These are phyloP conservation scores for Agraylea sexmaculata DNA, from an alignment of 1,140 invertebrate species.

Conservation along the genomic window DNA sequence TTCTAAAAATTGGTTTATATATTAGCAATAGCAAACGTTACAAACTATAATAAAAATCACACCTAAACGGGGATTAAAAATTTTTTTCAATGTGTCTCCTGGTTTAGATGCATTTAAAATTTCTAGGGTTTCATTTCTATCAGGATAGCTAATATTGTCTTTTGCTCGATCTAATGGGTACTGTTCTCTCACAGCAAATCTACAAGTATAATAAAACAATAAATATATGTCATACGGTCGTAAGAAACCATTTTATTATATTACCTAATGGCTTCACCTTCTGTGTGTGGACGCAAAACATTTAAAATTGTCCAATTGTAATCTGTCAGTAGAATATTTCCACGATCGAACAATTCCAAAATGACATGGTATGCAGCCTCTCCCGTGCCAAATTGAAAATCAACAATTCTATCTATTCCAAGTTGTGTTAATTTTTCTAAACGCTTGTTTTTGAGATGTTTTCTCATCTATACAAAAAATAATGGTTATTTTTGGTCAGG, in stretches of 20 bases:
- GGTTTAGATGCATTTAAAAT: constrained; percentile 54
- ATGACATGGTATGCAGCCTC: constrained; percentile 95
- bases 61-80: constrained; percentile 72
- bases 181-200: constrained; percentile 83
- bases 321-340: constrained; percentile 94
- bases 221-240: constrained; percentile 5
- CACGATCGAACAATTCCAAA: constrained; percentile 91
- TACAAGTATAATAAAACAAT: constrained; percentile 25
- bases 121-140: constrained; percentile 35
- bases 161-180: constrained; percentile 74
- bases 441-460: constrained; percentile 94
- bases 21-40: not conserved
- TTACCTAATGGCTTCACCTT: constrained; percentile 79
- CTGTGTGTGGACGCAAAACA: constrained; percentile 84
- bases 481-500: constrained; percentile 5
- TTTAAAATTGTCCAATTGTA: constrained; percentile 84
- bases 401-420: constrained; percentile 79
- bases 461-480: constrained; percentile 58
- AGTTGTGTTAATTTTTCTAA: constrained; percentile 77
- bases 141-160: constrained; percentile 41
- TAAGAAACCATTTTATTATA: constrained; percentile 5
- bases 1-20: constrained; percentile 38
- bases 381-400: constrained; percentile 87
- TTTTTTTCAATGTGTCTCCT: constrained; percentile 73
- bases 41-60: constrained; percentile 21